phyloP scores from a whole-genome alignment of 2,888 invertebrate genomes.

The Atrina japonica region DNA sequence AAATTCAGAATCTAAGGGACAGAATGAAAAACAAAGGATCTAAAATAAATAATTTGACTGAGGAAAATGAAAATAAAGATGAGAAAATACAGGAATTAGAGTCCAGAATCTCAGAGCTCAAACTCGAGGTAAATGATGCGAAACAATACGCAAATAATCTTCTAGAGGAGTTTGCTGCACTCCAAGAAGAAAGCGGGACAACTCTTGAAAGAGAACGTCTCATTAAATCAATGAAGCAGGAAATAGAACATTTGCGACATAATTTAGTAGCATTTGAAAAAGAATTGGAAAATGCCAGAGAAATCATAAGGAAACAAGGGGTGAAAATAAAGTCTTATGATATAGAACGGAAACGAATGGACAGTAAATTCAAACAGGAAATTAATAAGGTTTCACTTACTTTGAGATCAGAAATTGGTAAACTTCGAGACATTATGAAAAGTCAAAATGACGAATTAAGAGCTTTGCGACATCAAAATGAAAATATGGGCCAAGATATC shows the following conservation, averaged over 20 bases:
- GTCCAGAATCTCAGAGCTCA: conserved; percentile 56
- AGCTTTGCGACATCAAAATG: conserved; percentile 63
- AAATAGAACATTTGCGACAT: conserved; percentile 53
- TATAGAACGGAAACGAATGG: conserved; percentile 59
- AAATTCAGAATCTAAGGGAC: neutral
- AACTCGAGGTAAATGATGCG: conserved; percentile 56
- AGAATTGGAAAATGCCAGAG: conserved; percentile 62
- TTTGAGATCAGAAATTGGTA: conserved; percentile 65
- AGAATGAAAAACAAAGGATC: neutral
- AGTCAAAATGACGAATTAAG: conserved; percentile 70
- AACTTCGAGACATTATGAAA: conserved; percentile 68
- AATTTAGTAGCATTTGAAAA: conserved; percentile 60
- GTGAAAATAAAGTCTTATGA: conserved; percentile 58
- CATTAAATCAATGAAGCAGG: conserved; percentile 52
- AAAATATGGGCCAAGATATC: conserved; percentile 62
- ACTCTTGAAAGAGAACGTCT: conserved; percentile 54
- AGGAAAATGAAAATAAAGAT: conserved; percentile 55
- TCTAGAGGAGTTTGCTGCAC: conserved; percentile 47
- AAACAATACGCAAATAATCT: conserved; percentile 60
- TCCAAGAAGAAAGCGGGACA: conserved; percentile 54
- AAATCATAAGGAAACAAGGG: conserved; percentile 59
- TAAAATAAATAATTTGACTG: conserved; percentile 47
- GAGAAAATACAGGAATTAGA: conserved; percentile 51
- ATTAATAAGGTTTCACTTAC: conserved; percentile 59
- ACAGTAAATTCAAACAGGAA: conserved; percentile 67